Conservation (phyloP, 2,888 invertebrate species). For the Drosophila helvetica region DNA sequence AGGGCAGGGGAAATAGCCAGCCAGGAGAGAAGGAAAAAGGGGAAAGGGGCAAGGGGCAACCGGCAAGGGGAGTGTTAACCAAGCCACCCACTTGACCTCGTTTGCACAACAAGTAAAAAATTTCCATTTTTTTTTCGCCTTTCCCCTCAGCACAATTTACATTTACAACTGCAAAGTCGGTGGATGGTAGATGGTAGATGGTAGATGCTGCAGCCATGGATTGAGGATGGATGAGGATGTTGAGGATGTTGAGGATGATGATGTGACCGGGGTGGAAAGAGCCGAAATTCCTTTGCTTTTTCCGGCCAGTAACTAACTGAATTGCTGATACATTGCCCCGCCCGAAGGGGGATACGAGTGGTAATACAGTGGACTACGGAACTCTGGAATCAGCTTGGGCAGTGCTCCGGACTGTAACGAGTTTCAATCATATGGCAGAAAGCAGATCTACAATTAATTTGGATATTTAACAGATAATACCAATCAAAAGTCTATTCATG, state of each 20-base stretch:
- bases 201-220: no score
- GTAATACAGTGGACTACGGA: no score
- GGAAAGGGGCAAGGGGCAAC: background rate
- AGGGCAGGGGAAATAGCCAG: conserved; percentile 1
- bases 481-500: background rate
- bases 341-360: background rate
- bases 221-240: conserved; percentile 11
- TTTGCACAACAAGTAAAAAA: conserved; percentile 72
- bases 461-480: no score
- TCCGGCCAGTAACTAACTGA: conserved; percentile 33
- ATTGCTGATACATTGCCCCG: conserved; percentile 25
- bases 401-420: background rate
- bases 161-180: conserved; percentile 29
- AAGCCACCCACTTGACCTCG: conserved; percentile 73
- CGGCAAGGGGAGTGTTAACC: conserved; percentile 12
- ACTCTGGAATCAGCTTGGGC: background rate
- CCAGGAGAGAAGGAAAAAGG: background rate
- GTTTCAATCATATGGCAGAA: background rate
- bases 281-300: conserved; percentile 17
- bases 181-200: no score
- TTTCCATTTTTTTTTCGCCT: conserved; percentile 4
- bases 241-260: conserved; percentile 22
- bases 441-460: no score
- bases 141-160: conserved; percentile 20
- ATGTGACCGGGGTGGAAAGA: background rate